These are phyloP conservation scores for Coecobrya sp. DNA, from an alignment of 2,888 invertebrate genomes.

Conservation along the genomic window DNA sequence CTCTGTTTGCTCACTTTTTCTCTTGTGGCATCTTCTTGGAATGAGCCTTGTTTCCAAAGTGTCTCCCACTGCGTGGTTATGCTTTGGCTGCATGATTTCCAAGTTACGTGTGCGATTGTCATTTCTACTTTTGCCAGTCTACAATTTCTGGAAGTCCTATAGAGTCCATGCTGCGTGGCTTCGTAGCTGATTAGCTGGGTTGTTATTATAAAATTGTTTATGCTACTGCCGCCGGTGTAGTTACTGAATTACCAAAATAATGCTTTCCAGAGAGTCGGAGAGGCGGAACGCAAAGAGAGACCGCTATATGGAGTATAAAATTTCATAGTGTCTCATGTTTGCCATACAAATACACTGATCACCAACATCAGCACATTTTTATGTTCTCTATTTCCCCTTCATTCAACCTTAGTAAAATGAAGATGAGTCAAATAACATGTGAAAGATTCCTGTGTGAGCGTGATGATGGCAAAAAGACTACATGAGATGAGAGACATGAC, in stretches of 20 bases:
- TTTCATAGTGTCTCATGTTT: slow-evolving; percentile 13
- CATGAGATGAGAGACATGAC: background rate
- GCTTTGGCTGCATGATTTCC: background rate
- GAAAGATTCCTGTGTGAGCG: background rate
- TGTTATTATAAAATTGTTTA: slow-evolving; percentile 15
- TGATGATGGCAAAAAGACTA: background rate
- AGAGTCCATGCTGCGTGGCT: background rate
- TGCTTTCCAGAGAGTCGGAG: background rate
- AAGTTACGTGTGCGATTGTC: background rate
- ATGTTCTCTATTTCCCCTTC: background rate
- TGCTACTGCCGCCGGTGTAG: background rate
- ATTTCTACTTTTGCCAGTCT: background rate
- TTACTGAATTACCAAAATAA: background rate
- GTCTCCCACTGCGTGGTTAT: background rate
- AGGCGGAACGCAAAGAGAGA: background rate
- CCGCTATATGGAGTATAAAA: background rate
- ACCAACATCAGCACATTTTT: background rate
- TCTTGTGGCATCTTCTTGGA: background rate
- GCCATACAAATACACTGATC: background rate
- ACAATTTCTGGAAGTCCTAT: background rate
- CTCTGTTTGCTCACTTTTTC: background rate
- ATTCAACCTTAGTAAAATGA: background rate
- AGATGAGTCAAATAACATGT: slow-evolving; percentile 1
- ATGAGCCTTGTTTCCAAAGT: slow-evolving; percentile 8
- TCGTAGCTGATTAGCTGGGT: background rate